Evolutionary conservation across 2,113 vertebrate species (phyloP).

Genomic region (Miniopterus natalensis): DNA sequence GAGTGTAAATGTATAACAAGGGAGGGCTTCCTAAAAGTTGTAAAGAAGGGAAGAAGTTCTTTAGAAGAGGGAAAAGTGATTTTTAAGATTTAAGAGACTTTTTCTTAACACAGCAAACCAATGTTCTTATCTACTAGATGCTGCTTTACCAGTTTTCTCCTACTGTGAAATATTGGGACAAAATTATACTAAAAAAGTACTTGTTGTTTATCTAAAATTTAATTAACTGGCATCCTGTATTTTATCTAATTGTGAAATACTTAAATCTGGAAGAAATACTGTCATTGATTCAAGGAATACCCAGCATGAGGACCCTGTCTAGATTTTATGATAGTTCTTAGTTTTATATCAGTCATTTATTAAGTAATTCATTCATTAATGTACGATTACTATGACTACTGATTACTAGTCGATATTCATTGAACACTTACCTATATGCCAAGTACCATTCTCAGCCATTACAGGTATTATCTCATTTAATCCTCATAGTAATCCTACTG

Average conservation of each 20-base stretch:
- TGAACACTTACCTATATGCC: not conserved
- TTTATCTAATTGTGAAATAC: not conserved
- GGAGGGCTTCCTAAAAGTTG: not conserved
- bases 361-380: not conserved
- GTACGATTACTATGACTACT: not conserved
- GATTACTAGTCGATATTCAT: not conserved
- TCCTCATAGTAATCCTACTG: not conserved
- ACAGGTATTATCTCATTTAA: not conserved
- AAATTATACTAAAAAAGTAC: slow-evolving; percentile 4
- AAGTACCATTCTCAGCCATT: not conserved
- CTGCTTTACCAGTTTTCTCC: not conserved
- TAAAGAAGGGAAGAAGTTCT: not conserved
- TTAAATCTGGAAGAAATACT: slow-evolving; percentile 34
- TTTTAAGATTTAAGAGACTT: not conserved
- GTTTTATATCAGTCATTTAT: not conserved
- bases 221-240: not conserved
- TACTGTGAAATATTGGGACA: not conserved
- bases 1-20: not conserved
- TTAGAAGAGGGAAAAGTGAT: not conserved
- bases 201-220: slow-evolving; percentile 43
- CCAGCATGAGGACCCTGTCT: not conserved
- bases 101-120: not conserved
- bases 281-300: not conserved
- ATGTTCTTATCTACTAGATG: not conserved
- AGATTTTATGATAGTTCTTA: not conserved